Base-by-base conservation (phyloP, 2,113 vertebrate genomes). In the Aptenodytes patagonicus region DNA sequence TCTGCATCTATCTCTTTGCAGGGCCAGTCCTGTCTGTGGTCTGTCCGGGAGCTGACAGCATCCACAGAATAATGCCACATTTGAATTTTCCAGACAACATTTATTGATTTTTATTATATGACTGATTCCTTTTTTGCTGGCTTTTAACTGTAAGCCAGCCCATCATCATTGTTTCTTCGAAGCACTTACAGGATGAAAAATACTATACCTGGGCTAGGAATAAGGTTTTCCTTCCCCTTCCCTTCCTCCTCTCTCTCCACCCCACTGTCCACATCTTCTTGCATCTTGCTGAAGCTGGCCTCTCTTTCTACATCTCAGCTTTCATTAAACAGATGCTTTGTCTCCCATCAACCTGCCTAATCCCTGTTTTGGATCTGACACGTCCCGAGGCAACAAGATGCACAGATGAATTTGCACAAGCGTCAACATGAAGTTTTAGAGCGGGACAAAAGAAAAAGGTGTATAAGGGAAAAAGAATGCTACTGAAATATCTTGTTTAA, bases 311-410 rank as follows among this genome's bases (percentile, higher is more conserved):
- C 62, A 91, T 14, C 52, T 64, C 90, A 54, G 13, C 34, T 79
- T 70, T 70, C 16, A 2, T 32, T 25, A n/a, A 82, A 34, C 1
- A 13, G 24, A 60, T 51, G 6, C 4, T 40, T 76, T 64, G 76
- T 25, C 28, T 68, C 52, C 25, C 29, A 60, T 26, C 29, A 51
- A 11, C 21, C 51, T 79, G 6, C 13, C 17, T 58, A 17, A 68
- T 77, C 44, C n/a, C 34, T 49, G 10, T 11, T 71, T 83, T 68
- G 36, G 5, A 68, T 62, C 28, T 10, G 18, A 55, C 4, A 1
- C 0, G 0, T 86, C 13, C 58, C 26, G 15, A 77, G 16, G 9
- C 8, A 47, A 34, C 26, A 58, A 57, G 54, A 13, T 18, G 36
- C 31, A 8, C 1, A 25, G 17, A 36, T 25, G 18, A 34, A 54